Percentiles rank a stretch among this genome's conserved stretches.
Conservation (phyloP, 2,113 vertebrate species). For the Antennarius striatus region DNA sequence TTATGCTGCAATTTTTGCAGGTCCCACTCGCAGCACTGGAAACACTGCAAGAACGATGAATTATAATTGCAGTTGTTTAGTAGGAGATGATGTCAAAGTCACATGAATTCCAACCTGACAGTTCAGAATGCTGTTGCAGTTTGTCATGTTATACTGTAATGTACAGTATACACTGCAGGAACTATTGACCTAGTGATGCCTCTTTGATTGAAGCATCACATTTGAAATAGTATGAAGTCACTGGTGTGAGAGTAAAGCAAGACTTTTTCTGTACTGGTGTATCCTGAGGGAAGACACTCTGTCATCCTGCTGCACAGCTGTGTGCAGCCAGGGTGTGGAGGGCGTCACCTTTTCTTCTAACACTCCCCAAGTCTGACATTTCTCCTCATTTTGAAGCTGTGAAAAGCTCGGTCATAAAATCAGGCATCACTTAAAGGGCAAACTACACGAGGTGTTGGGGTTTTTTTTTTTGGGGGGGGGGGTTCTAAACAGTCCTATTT, state of each 20-base stretch:
- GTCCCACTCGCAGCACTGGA: too few species aligned
- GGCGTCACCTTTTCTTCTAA: constrained; percentile 14
- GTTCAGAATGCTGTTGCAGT: too few species aligned
- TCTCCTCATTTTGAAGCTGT: constrained; percentile 24
- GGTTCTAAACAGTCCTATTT: constrained; percentile 47
- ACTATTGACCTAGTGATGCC: neutral
- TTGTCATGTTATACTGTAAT: too few species aligned
- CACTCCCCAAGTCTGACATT: constrained; percentile 7
- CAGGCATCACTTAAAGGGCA: constrained; percentile 28
- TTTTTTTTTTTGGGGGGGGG: neutral
- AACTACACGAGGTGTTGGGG: constrained; percentile 6
- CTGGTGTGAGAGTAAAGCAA: constrained; percentile 10
- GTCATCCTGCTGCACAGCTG: constrained; percentile 18
- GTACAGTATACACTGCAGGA: neutral
- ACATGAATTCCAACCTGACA: too few species aligned
- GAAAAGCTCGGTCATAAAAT: constrained; percentile 10
- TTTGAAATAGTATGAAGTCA: constrained; percentile 2
- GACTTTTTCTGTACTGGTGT: neutral
- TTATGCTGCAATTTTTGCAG: too few species aligned
- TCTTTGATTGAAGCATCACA: constrained; percentile 15
- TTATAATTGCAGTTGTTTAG: too few species aligned
- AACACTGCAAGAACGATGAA: too few species aligned
- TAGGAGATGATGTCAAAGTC: too few species aligned
- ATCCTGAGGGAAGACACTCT: constrained; percentile 17
- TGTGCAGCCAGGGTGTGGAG: neutral